phyloP scores from a whole-genome alignment of 2,113 vertebrate genomes.

The Leiothrix lutea region DNA sequence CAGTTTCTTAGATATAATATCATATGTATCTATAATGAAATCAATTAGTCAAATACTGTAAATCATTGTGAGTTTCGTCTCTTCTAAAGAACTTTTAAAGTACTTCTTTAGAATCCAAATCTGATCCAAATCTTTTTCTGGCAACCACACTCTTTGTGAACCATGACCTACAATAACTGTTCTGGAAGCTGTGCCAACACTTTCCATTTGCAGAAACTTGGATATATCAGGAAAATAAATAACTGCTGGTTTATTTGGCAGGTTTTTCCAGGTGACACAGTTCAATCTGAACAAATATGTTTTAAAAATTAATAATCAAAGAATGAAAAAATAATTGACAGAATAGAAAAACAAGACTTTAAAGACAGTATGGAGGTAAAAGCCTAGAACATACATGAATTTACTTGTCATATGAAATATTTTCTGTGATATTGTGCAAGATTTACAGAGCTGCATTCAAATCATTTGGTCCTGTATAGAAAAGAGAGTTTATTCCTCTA shows the following conservation, averaged over 20 bases:
- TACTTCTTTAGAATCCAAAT: background rate
- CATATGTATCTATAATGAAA: background rate
- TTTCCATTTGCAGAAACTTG: background rate
- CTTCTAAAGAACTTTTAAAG: background rate
- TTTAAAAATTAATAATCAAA: background rate
- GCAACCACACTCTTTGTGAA: background rate
- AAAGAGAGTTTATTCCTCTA: background rate
- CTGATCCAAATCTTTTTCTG: background rate
- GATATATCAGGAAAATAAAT: background rate
- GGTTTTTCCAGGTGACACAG: background rate
- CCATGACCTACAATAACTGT: background rate
- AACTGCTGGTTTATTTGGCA: background rate
- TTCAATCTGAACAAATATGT: background rate
- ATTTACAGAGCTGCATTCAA: background rate
- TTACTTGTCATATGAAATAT: background rate
- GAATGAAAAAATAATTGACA: rapidly evolving
- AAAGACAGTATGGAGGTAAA: background rate
- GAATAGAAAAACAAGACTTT: background rate
- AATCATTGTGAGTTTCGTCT: background rate
- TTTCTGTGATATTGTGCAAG: background rate
- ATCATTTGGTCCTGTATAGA: background rate
- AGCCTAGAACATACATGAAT: background rate
- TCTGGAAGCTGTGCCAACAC: background rate
- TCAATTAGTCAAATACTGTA: background rate
- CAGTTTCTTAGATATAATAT: background rate